phyloP scores from a whole-genome alignment of 2,113 vertebrate species.

The Rhea pennata region DNA sequence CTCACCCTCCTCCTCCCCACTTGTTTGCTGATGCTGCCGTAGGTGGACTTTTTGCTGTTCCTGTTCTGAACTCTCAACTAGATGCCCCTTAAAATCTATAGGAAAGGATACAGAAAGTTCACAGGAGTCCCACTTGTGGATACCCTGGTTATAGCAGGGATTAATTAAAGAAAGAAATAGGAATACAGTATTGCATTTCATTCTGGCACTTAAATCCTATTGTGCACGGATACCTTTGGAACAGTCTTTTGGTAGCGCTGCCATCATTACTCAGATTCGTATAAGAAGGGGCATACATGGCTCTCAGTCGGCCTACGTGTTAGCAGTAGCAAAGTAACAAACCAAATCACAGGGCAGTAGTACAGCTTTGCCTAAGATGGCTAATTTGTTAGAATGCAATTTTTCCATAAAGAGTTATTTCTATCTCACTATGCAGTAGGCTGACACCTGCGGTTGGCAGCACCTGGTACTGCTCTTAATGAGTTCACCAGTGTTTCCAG shows the following conservation, averaged over 20 bases:
- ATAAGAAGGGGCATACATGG: background rate
- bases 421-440: slow-evolving; percentile 48
- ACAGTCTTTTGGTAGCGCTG: background rate
- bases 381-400: slow-evolving; percentile 42
- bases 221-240: background rate
- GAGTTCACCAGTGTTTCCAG: slow-evolving; percentile 65
- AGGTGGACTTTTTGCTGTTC: background rate
- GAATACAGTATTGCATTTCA: background rate
- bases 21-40: background rate
- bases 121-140: background rate
- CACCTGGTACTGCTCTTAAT: slow-evolving; percentile 73
- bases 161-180: background rate
- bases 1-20: background rate
- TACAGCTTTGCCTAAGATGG: slow-evolving; percentile 11
- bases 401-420: slow-evolving; percentile 65
- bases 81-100: background rate
- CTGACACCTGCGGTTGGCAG: slow-evolving; percentile 70
- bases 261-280: slow-evolving; percentile 8
- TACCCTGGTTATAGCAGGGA: background rate
- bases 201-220: background rate
- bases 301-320: background rate
- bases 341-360: slow-evolving; percentile 23
- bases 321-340: slow-evolving; percentile 30
- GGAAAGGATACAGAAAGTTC: background rate
- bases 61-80: background rate